These are phyloP conservation scores for Drosophila prolongata DNA, from an alignment of 2,888 invertebrate species.

Conservation along the genomic window DNA sequence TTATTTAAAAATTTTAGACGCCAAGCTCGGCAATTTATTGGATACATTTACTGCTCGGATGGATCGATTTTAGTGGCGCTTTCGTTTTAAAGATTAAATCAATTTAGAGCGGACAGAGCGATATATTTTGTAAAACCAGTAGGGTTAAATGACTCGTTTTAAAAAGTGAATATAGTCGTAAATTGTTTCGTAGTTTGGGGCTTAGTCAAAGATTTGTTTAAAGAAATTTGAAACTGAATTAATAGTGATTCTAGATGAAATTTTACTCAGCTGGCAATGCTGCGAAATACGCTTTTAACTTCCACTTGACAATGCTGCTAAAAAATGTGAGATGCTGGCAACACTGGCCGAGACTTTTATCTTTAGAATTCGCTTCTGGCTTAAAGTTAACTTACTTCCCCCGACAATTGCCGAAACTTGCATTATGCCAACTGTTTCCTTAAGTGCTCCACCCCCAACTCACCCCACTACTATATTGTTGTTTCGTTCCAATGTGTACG, in stretches of 20 bases:
- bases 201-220: too few species aligned
- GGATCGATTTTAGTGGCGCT: slow-evolving; percentile 12
- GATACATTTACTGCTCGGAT: slow-evolving; percentile 30
- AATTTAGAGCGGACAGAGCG: neutral
- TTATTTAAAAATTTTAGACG: slow-evolving; percentile 65
- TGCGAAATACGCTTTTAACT: neutral
- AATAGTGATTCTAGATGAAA: neutral
- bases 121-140: neutral
- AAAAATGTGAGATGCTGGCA: neutral
- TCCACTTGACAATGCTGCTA: neutral
- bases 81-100: slow-evolving; percentile 11
- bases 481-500: slow-evolving; percentile 31
- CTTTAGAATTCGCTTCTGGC: neutral
- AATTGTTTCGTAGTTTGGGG: neutral
- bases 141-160: slow-evolving; percentile 1
- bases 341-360: neutral
- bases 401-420: slow-evolving; percentile 14
- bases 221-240: too few species aligned
- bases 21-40: slow-evolving; percentile 60
- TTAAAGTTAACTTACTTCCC: slow-evolving; percentile 11
- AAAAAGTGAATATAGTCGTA: neutral
- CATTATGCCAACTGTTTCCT: slow-evolving; percentile 31
- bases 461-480: neutral
- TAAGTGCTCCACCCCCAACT: slow-evolving; percentile 4
- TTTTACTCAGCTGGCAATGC: neutral